phyloP scores from a whole-genome alignment of 2,888 invertebrate species.

The Melanostoma scalare region DNA sequence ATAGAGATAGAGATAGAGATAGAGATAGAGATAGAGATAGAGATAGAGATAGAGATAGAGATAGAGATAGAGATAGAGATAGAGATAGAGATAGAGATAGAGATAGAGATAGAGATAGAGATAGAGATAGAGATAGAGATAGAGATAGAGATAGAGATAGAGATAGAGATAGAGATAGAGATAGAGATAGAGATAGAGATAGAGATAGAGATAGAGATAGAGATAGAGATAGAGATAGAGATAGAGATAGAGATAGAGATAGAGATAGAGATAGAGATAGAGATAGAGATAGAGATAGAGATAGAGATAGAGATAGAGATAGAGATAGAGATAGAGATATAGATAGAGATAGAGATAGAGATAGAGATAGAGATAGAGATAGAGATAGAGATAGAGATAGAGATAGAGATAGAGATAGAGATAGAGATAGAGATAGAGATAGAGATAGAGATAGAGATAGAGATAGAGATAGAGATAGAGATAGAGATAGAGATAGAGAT shows the following conservation, averaged over 20 bases:
- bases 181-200: slow-evolving; percentile 18
- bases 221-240: slow-evolving; percentile 15
- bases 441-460: slow-evolving; percentile 20
- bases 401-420: slow-evolving; percentile 21
- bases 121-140: slow-evolving; percentile 16
- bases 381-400: slow-evolving; percentile 14
- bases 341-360: slow-evolving; percentile 18
- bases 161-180: slow-evolving; percentile 19
- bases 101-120: slow-evolving; percentile 23
- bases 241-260: slow-evolving; percentile 21
- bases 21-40: slow-evolving; percentile 16
- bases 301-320: slow-evolving; percentile 23
- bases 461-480: slow-evolving; percentile 23
- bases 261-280: slow-evolving; percentile 16
- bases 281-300: slow-evolving; percentile 20
- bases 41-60: slow-evolving; percentile 20
- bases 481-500: slow-evolving; percentile 16
- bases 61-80: slow-evolving; percentile 23
- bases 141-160: slow-evolving; percentile 20
- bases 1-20: slow-evolving; percentile 21
- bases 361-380: slow-evolving; percentile 23
- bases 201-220: slow-evolving; percentile 23
- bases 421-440: slow-evolving; percentile 16
- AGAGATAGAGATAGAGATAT: no score
- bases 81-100: slow-evolving; percentile 15